Conservation (phyloP, 1,140 invertebrate species). For the Orchesella cincta region DNA sequence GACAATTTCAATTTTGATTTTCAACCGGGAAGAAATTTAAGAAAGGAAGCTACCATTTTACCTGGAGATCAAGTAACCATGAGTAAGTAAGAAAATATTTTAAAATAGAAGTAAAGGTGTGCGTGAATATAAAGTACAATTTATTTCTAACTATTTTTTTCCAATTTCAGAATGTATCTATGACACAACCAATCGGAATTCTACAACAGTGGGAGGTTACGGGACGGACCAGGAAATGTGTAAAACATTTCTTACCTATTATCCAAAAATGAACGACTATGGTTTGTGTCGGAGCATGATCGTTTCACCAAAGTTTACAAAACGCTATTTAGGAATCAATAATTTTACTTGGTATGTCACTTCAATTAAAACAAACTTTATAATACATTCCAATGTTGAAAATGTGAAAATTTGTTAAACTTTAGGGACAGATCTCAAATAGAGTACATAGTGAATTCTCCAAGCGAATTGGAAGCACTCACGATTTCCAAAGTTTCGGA, state of each 20-base stretch:
- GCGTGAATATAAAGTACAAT: background rate
- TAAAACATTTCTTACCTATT: background rate
- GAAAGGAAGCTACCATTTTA: constrained; percentile 69
- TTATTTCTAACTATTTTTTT: background rate
- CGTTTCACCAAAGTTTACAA: background rate
- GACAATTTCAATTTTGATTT: constrained; percentile 78
- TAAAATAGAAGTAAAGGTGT: background rate
- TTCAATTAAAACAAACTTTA: background rate
- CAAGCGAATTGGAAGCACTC: background rate
- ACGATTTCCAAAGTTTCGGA: background rate
- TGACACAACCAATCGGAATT: background rate
- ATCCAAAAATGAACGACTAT: background rate
- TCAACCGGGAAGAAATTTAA: constrained; percentile 73
- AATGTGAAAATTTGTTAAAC: no score
- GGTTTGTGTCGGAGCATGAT: background rate
- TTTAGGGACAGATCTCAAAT: background rate
- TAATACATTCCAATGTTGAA: background rate
- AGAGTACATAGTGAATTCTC: background rate
- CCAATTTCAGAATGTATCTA: background rate
- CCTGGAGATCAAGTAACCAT: constrained; percentile 80
- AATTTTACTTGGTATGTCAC: background rate
- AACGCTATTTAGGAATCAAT: background rate
- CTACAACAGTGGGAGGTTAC: background rate
- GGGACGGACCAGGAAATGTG: constrained; percentile 7
- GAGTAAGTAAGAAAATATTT: constrained; percentile 62